These are phyloP conservation scores for Pica pica DNA, from an alignment of 2,113 vertebrate genomes.

Conservation along the genomic window DNA sequence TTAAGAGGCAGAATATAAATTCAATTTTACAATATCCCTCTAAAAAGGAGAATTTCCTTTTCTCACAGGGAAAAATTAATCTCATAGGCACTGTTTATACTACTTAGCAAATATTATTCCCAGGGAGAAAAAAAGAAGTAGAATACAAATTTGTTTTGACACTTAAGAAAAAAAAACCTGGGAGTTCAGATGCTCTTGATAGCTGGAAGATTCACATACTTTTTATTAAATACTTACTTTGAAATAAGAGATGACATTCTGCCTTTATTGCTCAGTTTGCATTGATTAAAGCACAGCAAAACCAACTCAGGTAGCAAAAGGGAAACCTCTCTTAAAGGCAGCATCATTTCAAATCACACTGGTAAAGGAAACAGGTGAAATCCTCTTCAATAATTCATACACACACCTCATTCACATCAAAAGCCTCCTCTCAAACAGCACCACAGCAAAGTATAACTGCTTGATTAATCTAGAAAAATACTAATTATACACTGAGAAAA, in stretches of 20 bases:
- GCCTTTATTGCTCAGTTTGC: neutral
- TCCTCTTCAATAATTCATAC: slow-evolving; percentile 46
- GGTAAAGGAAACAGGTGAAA: slow-evolving; percentile 13
- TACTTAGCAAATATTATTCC: neutral
- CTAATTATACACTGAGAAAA: neutral
- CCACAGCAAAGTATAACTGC: neutral
- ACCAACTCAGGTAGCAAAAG: neutral
- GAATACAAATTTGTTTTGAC: neutral
- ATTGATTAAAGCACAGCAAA: slow-evolving; percentile 6
- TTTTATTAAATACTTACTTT: neutral
- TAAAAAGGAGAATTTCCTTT: neutral
- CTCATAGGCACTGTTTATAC: neutral
- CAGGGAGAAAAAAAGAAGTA: neutral
- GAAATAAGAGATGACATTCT: neutral
- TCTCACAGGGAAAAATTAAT: neutral
- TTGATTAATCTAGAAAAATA: neutral
- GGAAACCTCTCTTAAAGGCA: neutral
- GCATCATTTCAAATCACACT: neutral
- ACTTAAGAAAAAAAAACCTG: neutral
- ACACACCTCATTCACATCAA: neutral
- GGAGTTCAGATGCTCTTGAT: neutral
- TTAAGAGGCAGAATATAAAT: neutral
- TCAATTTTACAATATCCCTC: neutral
- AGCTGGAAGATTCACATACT: neutral
- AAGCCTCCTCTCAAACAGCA: neutral